Evolutionary conservation across 1,140 invertebrate genomes (phyloP).

Genomic region (Sipha flava): DNA sequence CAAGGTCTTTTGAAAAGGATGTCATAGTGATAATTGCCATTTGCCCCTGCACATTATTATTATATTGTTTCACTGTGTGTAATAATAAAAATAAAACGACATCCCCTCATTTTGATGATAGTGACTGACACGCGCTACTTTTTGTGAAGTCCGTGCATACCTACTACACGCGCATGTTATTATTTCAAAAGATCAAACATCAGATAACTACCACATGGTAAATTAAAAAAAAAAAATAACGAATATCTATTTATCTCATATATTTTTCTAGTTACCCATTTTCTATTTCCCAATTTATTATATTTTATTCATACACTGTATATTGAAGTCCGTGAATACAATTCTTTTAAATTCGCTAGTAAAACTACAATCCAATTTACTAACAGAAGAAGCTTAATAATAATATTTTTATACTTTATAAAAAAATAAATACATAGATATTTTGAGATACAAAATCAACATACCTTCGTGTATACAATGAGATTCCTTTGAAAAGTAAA

Average conservation of each 20-base stretch:
- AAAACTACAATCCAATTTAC: no score
- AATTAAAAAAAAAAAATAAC: neutral
- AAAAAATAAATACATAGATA: no score
- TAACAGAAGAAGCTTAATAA: no score
- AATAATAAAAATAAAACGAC: neutral
- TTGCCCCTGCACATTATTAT: neutral
- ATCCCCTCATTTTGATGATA: slow-evolving; percentile 17
- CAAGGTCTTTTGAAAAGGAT: neutral
- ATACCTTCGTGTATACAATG: no score
- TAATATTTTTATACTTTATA: no score
- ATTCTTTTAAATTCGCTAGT: no score
- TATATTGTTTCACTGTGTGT: slow-evolving; percentile 3
- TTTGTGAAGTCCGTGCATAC: neutral
- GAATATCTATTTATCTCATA: neutral
- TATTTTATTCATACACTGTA: no score
- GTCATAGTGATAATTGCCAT: slow-evolving; percentile 27
- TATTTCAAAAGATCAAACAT: slow-evolving; percentile 6
- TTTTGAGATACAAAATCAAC: no score
- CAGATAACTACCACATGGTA: slow-evolving; percentile 21
- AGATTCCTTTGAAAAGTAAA: no score
- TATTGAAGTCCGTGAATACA: no score
- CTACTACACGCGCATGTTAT: neutral
- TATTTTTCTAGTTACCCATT: neutral
- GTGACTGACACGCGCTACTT: slow-evolving; percentile 17
- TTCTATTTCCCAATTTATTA: neutral